Evolutionary conservation across 2,797 vertebrate genomes (phyloP), one percentile per base, ranked within the genome.

Genomic region (Hozukius guyotensis): DNA sequence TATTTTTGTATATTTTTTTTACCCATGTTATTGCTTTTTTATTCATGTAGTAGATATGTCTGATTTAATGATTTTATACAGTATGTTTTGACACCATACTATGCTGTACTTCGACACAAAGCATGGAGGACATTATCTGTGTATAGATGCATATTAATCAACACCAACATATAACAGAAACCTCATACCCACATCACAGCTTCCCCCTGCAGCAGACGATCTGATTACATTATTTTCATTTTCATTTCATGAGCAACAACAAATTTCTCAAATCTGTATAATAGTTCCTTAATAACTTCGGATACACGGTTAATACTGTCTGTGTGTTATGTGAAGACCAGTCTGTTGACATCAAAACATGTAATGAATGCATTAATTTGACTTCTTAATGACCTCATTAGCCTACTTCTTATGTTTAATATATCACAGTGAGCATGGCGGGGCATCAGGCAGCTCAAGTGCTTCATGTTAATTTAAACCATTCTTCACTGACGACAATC

Each of bases 301-400:
- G 32, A 63, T 55, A 8, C 25, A 1, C n/a, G 1, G 12, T 49
- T 59, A 46, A 68, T 69, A 31, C 31, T 22, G 67, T 72, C 72
- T 81, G 0, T 56, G 72, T 75, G 25, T 56, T 29, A 10, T 65
- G 31, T 32, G n/a, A 74, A 68, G 72, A 72, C 63, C 61, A 70
- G 72, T 80, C 68, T 74, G 67, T 80, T 83, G 70, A 59, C 59
- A 77, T 83, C 70, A 67, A 79, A 85, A 81, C 81, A 83, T 84
- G 77, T 85, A 82, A 87, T 79, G 69, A 84, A 88, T 86, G 68
- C 61, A 76, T 86, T 89, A 22, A 89, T 89, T 90, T 87, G 62
- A 75, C 57, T 77, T 6, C 70, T 77, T 89, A 88, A 88, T 88
- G 69, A 83, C 80, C 84, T 82, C 66, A 87, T 92, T 88, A 88